phyloP scores from a whole-genome alignment of 2,113 vertebrate species.

The Ammospiza caudacuta region DNA sequence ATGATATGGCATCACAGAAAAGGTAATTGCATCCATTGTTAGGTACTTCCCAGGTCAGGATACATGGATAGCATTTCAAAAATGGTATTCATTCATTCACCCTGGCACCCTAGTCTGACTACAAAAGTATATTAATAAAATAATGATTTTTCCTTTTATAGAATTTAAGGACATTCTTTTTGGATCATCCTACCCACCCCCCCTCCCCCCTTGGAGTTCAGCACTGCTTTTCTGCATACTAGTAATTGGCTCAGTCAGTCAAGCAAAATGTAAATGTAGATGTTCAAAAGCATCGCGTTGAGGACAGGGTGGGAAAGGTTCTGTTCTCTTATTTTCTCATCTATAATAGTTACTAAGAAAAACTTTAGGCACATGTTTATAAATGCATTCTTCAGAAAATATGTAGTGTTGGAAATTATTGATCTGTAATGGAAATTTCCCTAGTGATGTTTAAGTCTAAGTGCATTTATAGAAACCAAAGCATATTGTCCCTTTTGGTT shows the following conservation, averaged over 20 bases:
- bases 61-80: constrained; percentile 40
- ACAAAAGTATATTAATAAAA: constrained; percentile 40
- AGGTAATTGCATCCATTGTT: constrained; percentile 66
- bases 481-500: not conserved
- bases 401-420: not conserved
- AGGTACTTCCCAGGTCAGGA: constrained; percentile 62
- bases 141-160: not conserved
- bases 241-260: constrained; percentile 37
- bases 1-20: constrained; percentile 46
- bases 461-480: not conserved
- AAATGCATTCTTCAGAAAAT: constrained; percentile 3
- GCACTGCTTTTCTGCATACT: constrained; percentile 14
- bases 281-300: constrained; percentile 47
- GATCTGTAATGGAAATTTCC: not conserved
- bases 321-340: not conserved
- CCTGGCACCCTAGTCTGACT: constrained; percentile 29
- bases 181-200: not conserved
- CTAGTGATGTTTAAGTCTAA: not conserved
- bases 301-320: not conserved
- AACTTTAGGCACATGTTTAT: not conserved
- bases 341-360: not conserved
- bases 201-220: not conserved
- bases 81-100: not conserved
- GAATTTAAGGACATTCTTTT: constrained; percentile 18
- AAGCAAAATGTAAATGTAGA: constrained; percentile 44